phyloP scores from a whole-genome alignment of 2,888 invertebrate species.

The Marasmarcha lunaedactyla region DNA sequence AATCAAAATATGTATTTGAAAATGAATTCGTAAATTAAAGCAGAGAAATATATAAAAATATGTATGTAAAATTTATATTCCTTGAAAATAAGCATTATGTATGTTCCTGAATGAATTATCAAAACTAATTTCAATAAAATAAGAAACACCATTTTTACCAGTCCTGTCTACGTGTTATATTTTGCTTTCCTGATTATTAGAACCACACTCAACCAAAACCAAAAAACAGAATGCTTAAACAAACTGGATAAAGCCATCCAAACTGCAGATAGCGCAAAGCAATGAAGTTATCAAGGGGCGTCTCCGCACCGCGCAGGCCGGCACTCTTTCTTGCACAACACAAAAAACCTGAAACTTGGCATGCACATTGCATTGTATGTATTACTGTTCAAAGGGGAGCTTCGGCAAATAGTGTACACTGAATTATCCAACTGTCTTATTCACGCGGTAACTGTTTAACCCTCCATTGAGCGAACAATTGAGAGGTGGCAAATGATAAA shows the following conservation, averaged over 20 bases:
- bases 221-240: too few species aligned
- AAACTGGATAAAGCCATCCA: constrained; percentile 32
- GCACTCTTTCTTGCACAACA: constrained; percentile 6
- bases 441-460: constrained; percentile 57
- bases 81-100: too few species aligned
- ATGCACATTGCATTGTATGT: constrained; percentile 34
- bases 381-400: constrained; percentile 15
- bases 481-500: constrained; percentile 45
- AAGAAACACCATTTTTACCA: too few species aligned
- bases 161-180: too few species aligned
- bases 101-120: too few species aligned
- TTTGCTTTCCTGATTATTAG: too few species aligned
- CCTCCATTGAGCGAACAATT: constrained; percentile 53
- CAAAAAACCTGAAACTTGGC: constrained; percentile 50
- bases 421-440: constrained; percentile 35
- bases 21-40: too few species aligned
- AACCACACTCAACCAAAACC: too few species aligned
- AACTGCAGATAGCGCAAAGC: constrained; percentile 21
- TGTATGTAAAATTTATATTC: too few species aligned
- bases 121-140: too few species aligned
- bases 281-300: constrained; percentile 66
- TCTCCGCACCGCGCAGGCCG: constrained; percentile 17
- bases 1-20: too few species aligned
- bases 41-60: too few species aligned
- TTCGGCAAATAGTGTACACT: constrained; percentile 53